Base-by-base conservation (phyloP, 2,113 vertebrate species). In the Eclectus roratus region DNA sequence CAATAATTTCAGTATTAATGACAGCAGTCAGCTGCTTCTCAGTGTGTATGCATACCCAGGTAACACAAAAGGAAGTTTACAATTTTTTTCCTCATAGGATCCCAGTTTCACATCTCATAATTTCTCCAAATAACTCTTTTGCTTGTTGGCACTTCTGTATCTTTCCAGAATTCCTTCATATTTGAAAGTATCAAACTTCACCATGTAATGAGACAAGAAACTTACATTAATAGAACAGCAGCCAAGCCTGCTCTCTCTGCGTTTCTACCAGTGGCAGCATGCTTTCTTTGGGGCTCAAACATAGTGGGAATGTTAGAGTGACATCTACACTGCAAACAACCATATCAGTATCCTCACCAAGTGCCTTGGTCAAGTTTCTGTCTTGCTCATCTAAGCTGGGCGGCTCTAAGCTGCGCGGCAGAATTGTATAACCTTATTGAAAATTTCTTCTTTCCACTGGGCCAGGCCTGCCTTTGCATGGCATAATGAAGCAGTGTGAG, bases 21-120 rank as follows among this genome's bases (percentile, higher is more conserved):
- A 52, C 6, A 76, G 18, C 5, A 69, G 17, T 55, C 37, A 52
- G 27, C 12, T 52, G 49, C 28, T 35, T 61, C 77, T 29, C 41
- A 37, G 7, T 37, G 50, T 35, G 1, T 29, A 37, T 43, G 33
- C 0, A 0, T 44, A 29, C 4, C 0, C 0, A 74, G 15, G 7
- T 43, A 91, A 68, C 23, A 46, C 3, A 71, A 81, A 93, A 46
- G 4, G 13, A 77, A 53, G 6, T 46, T 58, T 39, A 41, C 17
- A 2, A 16, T 17, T 63, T 92, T 92, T 88, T 92, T 78, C n/a
- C 31, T 66, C 27, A 21, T 39, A 33, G 13, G 7, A 49, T 70
- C 9, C 5, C 7, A 66, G 3, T 2, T 80, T 83, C 50, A 17
- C 10, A 10, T 69, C 9, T 69, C 4, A 29, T n/a, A 37, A 44